A percentile compares a stretch with the other conserved stretches of the same genome.
These are phyloP conservation scores for Gavia stellata DNA, from an alignment of 2,113 vertebrate species.

Conservation along the genomic window DNA sequence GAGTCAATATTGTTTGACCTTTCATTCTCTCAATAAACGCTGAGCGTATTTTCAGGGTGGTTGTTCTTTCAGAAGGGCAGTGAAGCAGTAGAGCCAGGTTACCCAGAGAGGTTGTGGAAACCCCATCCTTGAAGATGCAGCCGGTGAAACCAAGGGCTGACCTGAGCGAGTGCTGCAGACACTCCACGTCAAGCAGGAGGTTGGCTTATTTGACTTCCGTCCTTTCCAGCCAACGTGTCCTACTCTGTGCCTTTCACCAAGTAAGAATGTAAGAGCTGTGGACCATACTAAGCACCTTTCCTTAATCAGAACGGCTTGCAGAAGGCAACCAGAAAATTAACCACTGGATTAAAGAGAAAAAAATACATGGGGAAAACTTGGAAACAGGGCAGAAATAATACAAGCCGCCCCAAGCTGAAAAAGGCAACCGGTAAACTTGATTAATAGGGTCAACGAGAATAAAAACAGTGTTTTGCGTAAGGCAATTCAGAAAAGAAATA, in stretches of 20 bases:
- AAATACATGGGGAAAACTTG: neutral
- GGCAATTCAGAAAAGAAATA: neutral
- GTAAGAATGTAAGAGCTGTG: neutral
- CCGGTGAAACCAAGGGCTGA: neutral
- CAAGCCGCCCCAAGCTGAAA: neutral
- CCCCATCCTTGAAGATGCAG: neutral
- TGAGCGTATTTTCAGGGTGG: neutral
- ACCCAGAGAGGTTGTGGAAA: neutral
- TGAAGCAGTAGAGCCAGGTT: neutral
- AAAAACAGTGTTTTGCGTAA: neutral
- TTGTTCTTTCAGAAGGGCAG: neutral
- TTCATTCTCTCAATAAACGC: neutral
- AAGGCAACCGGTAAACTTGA: neutral
- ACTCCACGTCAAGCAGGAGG: neutral
- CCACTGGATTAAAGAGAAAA: neutral
- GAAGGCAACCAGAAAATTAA: neutral
- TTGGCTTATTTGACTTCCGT: neutral
- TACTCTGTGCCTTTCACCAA: neutral
- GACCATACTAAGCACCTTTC: neutral
- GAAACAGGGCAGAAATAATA: neutral
- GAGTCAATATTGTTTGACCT: slow-evolving; percentile 18
- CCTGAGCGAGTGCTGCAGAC: fast-evolving
- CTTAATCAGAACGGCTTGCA: neutral
- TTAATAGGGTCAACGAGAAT: neutral
- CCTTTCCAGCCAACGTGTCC: neutral